phyloP scores from a whole-genome alignment of 2,113 vertebrate genomes.

The Grammomys dolichurus region DNA sequence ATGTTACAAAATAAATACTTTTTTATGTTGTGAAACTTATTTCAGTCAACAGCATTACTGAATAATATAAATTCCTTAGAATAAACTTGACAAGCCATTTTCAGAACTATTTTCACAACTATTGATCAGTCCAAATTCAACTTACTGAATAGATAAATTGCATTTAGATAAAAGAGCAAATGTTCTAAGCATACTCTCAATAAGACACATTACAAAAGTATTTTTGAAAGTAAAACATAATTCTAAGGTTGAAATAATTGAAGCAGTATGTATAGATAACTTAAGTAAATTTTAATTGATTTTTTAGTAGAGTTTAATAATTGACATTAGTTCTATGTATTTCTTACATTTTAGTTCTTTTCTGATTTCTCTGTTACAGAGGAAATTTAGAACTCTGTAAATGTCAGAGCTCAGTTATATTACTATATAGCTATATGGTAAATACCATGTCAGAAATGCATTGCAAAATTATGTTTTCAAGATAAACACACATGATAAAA shows the following conservation, averaged over 20 bases:
- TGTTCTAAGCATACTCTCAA: not conserved
- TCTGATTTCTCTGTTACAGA: not conserved
- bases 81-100: not conserved
- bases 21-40: not conserved
- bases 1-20: not conserved
- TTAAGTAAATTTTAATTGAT: conserved; percentile 9
- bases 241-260: conserved; percentile 17
- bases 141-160: not conserved
- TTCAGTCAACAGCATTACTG: not conserved
- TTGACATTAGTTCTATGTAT: not conserved
- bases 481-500: not conserved
- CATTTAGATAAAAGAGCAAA: not conserved
- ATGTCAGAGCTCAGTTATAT: not conserved
- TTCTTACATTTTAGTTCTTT: conserved; percentile 28
- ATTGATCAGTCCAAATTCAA: not conserved
- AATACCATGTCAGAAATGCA: not conserved
- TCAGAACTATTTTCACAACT: not conserved
- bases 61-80: conserved; percentile 31
- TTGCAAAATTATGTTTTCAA: not conserved
- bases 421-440: not conserved
- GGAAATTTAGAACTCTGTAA: not conserved
- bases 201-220: not conserved
- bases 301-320: not conserved
- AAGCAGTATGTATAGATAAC: not conserved
- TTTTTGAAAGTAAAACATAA: conserved; percentile 9